Evolutionary conservation across 2,888 invertebrate species (phyloP).

Genomic region (Morinoia aosen): DNA sequence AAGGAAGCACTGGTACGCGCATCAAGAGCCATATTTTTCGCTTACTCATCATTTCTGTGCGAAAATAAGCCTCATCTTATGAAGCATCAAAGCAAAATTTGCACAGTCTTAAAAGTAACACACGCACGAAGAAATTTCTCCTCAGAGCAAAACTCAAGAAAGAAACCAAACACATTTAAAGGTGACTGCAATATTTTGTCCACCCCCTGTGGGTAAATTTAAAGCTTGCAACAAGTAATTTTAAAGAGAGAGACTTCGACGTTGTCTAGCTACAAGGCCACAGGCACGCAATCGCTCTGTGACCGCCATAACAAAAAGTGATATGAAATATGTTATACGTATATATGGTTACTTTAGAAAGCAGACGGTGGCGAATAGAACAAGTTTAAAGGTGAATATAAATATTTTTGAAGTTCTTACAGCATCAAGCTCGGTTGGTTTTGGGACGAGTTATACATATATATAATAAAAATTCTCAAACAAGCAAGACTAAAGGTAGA

Average conservation of each 20-base stretch:
- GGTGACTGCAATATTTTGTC: too few relatives aligned
- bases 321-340: background rate
- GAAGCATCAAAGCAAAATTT: too few relatives aligned
- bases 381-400: background rate
- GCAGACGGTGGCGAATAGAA: background rate
- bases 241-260: background rate
- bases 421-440: background rate
- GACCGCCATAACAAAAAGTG: background rate
- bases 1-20: too few relatives aligned
- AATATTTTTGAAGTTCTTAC: background rate
- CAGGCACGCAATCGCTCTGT: background rate
- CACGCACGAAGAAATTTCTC: too few relatives aligned
- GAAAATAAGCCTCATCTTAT: too few relatives aligned
- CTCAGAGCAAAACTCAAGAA: too few relatives aligned
- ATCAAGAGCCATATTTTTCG: too few relatives aligned
- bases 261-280: background rate
- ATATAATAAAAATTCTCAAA: background rate
- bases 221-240: background rate
- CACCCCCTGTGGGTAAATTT: background rate
- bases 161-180: too few relatives aligned
- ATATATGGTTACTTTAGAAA: background rate
- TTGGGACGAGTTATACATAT: background rate
- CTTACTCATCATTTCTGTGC: too few relatives aligned
- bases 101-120: too few relatives aligned
- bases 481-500: background rate